Evolutionary conservation across 2,113 vertebrate genomes (phyloP).

Genomic region (Rhinolophus ferrumequinum): DNA sequence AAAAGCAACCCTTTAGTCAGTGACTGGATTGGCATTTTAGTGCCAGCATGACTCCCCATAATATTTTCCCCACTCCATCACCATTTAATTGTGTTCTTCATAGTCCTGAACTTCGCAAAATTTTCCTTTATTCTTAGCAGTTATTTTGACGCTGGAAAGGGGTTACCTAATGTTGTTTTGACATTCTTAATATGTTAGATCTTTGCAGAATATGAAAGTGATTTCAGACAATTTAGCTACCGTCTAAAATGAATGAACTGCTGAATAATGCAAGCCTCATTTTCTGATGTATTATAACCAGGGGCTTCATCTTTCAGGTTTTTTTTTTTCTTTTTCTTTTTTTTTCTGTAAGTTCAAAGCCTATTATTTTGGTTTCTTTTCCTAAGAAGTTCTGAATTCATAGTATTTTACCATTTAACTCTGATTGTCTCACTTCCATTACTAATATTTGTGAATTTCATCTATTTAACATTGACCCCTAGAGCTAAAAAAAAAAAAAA

Average conservation of each 20-base stretch:
- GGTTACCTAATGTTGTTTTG: conserved; percentile 71
- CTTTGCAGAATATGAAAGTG: conserved; percentile 55
- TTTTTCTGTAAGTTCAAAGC: neutral
- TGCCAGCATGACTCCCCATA: neutral
- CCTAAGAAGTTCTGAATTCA: conserved; percentile 15
- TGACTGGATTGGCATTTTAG: neutral
- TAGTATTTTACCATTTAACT: neutral
- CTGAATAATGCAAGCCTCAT: conserved; percentile 48
- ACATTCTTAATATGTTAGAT: conserved; percentile 70
- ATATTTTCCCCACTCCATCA: neutral
- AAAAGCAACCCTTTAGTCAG: neutral
- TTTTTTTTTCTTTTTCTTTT: neutral
- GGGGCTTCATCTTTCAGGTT: neutral
- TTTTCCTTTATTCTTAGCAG: conserved; percentile 45
- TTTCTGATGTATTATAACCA: neutral
- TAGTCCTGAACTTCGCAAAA: neutral
- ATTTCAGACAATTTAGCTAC: conserved; percentile 60
- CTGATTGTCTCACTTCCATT: neutral
- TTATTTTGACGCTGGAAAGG: conserved; percentile 50
- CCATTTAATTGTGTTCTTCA: conserved; percentile 47
- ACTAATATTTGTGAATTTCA: conserved; percentile 42
- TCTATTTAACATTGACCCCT: conserved; percentile 24
- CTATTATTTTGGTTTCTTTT: neutral
- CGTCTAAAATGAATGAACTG: conserved; percentile 37
- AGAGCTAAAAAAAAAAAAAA: conserved; percentile 50